A percentile compares a stretch with the other conserved stretches of the same genome.
Conservation (phyloP, 1,140 invertebrate genomes). For the Drosophila biarmipes region DNA sequence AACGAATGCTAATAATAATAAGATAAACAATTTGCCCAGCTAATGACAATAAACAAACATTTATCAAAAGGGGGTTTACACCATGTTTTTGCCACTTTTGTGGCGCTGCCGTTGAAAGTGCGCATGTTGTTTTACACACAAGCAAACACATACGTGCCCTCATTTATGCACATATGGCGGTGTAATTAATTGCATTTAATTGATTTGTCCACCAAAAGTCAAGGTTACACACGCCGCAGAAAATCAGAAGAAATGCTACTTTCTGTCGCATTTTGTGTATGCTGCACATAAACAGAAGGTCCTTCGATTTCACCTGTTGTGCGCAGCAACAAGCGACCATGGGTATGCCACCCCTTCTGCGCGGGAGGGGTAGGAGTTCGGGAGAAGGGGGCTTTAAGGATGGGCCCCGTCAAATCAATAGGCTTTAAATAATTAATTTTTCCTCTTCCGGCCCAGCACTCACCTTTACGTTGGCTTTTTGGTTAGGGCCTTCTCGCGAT, state of each 20-base stretch:
- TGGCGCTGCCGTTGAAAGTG: neutral
- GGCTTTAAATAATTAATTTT: conserved; percentile 27
- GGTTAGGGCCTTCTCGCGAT: conserved; percentile 13
- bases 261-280: neutral
- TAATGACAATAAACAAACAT: neutral
- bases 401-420: conserved; percentile 27
- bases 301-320: conserved; percentile 64
- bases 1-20: neutral
- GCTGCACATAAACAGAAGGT: conserved; percentile 8
- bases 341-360: neutral
- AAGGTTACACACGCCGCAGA: neutral
- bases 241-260: neutral
- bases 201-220: conserved; percentile 17
- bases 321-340: conserved; percentile 52
- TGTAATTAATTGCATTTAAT: conserved; percentile 29
- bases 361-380: neutral
- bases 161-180: neutral
- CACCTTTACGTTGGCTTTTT: conserved; percentile 34
- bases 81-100: neutral
- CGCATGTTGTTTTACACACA: conserved; percentile 1
- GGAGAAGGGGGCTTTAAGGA: conserved; percentile 5
- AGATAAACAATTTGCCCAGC: conserved; percentile 4
- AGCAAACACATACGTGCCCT: neutral
- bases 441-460: conserved; percentile 4
- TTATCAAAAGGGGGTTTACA: neutral